Base-by-base conservation (phyloP, 2,888 invertebrate species). In the Petrolisthes cinctipes region DNA sequence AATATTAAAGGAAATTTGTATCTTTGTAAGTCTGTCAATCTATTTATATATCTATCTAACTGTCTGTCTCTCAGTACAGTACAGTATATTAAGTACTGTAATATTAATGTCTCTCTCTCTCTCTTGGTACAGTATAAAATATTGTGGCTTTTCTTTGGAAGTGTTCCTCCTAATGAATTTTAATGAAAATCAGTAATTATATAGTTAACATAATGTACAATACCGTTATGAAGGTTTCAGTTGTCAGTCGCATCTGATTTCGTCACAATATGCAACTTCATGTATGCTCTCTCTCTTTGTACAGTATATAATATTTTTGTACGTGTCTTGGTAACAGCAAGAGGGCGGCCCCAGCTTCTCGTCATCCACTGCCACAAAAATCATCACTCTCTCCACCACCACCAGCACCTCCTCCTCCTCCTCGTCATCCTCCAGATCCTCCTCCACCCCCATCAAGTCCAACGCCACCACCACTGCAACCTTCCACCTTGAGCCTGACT, bases 401-500 rank as follows among this genome's bases (percentile, higher is more conserved):
- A 71, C 82, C 73, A 17, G 37, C 11, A 66, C 78, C 23, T 7
- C n/a, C n/a, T 11, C 20, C 0, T 17, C 82, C n/a, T 4, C 9
- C 68, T 71, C 53, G 7, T 54, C 82, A 9, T 53, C 68, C 6
- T 54, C 82, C 73, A 17, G 37, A 7, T 51, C 78, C 23, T 7
- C n/a, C n/a, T 11, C 20, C 0, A 75, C 86, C 71, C 53, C 86
- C 11, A 6, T 75, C 1, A 75, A 57, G 0, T 56, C 75, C 53
- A 76, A 75, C 7, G n/a, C 73, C 54, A 88, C 83, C 51, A 66
- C 81, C 17, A 66, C 66, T 4, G 11, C 84, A 5, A 61, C 75
- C 56, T 88, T 83, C 57, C 61, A 68, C n/a, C n/a, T 88, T 56
- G 88, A 88, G 23, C 85, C 82, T 17, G 89, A 85, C 54, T 89